phyloP scores from a whole-genome alignment of 2,888 invertebrate genomes.

The Drosophila buzzatii region DNA sequence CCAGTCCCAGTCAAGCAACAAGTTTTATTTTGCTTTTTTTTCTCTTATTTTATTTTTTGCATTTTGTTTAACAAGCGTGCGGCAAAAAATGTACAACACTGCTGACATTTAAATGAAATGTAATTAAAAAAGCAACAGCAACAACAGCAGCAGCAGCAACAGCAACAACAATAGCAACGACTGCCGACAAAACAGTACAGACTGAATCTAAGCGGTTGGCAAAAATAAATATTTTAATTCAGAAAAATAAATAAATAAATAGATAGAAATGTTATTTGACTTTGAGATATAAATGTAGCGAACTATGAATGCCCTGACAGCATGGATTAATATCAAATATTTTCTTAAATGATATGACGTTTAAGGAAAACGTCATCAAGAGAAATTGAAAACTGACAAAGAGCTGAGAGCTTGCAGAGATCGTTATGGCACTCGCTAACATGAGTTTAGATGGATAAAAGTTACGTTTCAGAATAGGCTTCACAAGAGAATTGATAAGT shows the following conservation, averaged over 20 bases:
- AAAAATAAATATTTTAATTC: slow-evolving; percentile 43
- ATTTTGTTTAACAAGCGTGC: slow-evolving; percentile 62
- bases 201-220: slow-evolving; percentile 42
- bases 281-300: slow-evolving; percentile 17
- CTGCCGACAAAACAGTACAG: slow-evolving; percentile 49
- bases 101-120: slow-evolving; percentile 80
- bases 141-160: slow-evolving; percentile 2
- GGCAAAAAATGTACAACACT: slow-evolving; percentile 54
- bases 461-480: background rate
- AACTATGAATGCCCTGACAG: slow-evolving; percentile 28
- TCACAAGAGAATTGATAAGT: background rate
- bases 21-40: slow-evolving; percentile 43
- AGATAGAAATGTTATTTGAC: slow-evolving; percentile 24
- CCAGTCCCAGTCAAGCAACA: slow-evolving; percentile 54
- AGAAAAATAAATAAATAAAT: slow-evolving; percentile 18
- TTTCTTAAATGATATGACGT: background rate
- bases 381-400: background rate
- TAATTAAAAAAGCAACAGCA: slow-evolving; percentile 61
- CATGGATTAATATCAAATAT: too few relatives aligned
- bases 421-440: background rate
- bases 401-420: background rate
- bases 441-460: too few relatives aligned
- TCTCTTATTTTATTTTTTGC: slow-evolving; percentile 33
- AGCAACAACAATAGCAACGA: slow-evolving; percentile 27
- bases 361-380: background rate